Conservation (phyloP, 2,113 vertebrate species). For the Malurus cyaneus region DNA sequence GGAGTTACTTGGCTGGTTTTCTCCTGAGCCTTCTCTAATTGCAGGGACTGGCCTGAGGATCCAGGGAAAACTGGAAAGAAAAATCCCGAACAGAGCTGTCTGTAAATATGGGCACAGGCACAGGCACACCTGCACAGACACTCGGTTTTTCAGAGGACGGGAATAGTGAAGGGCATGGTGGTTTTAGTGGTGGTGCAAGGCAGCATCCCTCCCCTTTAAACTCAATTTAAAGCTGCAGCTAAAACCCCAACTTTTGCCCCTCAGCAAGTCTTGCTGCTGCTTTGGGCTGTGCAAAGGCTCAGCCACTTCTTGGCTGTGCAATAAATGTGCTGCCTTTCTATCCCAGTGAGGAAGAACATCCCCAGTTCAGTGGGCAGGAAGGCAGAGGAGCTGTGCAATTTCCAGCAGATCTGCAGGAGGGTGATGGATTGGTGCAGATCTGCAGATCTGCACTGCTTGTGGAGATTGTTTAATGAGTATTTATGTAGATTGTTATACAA, state of each 20-base stretch:
- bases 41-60: neutral
- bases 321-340: rapidly evolving
- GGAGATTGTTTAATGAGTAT: neutral
- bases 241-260: rapidly evolving
- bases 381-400: neutral
- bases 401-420: neutral
- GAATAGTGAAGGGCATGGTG: neutral
- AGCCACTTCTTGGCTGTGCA: neutral
- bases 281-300: neutral
- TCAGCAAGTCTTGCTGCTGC: neutral
- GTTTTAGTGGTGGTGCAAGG: neutral
- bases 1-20: neutral
- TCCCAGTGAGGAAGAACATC: rapidly evolving
- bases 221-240: neutral
- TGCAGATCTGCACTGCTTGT: neutral
- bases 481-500: neutral
- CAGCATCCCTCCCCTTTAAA: neutral
- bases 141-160: neutral
- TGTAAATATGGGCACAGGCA: neutral
- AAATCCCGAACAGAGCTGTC: neutral
- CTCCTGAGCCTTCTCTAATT: neutral
- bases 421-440: neutral
- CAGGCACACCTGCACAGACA: neutral
- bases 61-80: neutral
- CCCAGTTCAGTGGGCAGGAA: neutral